phyloP scores from a whole-genome alignment of 2,888 invertebrate species.

The Sicus ferrugineus region DNA sequence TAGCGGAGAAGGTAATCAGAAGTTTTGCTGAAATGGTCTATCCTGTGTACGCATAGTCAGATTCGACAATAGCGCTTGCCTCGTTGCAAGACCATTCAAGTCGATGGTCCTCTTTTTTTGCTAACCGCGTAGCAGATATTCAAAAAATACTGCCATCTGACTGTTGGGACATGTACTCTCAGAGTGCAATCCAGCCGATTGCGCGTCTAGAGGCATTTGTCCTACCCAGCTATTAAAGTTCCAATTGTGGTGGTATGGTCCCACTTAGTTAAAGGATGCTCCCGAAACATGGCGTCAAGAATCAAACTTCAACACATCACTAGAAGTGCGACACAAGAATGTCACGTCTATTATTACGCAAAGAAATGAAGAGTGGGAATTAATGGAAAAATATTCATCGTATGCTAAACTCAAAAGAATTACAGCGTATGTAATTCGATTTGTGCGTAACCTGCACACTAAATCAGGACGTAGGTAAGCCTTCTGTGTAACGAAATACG shows the following conservation, averaged over 20 bases:
- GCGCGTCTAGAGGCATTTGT: constrained; percentile 20
- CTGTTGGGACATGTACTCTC: constrained; percentile 19
- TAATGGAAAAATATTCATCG: constrained; percentile 22
- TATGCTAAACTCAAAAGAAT: constrained; percentile 20
- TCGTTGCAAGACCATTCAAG: constrained; percentile 41
- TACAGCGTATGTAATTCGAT: constrained; percentile 25
- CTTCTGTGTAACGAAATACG: constrained; percentile 15
- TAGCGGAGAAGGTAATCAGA: neutral
- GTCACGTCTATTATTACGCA: neutral
- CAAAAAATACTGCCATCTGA: neutral
- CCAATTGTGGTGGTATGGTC: constrained; percentile 15
- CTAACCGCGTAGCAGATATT: constrained; percentile 9
- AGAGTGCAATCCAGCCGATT: constrained; percentile 23
- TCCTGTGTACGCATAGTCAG: neutral
- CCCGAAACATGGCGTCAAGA: neutral
- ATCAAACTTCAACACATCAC: neutral
- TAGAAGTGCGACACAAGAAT: neutral
- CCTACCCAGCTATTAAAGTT: constrained; percentile 8
- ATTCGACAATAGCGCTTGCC: constrained; percentile 40
- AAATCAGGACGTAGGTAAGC: neutral
- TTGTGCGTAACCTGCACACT: neutral
- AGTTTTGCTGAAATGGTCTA: neutral
- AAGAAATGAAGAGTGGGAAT: constrained; percentile 10
- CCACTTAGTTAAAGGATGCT: neutral
- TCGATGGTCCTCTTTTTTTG: too few relatives aligned